Evolutionary conservation across 2,113 vertebrate species (phyloP).

Genomic region (Erinaceus europaeus): DNA sequence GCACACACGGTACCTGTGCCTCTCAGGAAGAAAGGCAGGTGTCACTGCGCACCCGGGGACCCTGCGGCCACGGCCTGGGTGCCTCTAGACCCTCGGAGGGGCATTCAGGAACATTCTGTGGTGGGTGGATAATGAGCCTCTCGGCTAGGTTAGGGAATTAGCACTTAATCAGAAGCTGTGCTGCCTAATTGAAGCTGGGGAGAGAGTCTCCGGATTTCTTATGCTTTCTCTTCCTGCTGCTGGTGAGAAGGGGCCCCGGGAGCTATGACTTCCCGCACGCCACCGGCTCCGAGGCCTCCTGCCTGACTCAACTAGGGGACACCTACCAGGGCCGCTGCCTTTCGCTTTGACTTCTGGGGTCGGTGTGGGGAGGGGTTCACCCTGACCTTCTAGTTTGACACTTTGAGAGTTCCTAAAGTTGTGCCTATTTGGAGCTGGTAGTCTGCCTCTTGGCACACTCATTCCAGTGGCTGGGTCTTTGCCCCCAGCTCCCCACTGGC

Average conservation of each 20-base stretch:
- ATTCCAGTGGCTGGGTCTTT: background rate
- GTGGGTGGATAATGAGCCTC: background rate
- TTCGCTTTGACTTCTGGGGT: background rate
- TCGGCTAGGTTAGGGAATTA: conserved; percentile 23
- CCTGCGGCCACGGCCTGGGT: background rate
- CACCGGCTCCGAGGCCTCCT: background rate
- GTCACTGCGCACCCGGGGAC: background rate
- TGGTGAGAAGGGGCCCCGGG: background rate
- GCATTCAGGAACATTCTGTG: background rate
- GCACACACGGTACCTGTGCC: background rate
- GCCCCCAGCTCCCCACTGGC: background rate
- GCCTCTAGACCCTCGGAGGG: background rate
- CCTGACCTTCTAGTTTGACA: background rate
- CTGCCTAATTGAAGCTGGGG: background rate
- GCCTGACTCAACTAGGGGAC: background rate
- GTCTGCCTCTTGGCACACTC: background rate
- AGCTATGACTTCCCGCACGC: background rate
- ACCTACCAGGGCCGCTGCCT: background rate
- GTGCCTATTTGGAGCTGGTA: background rate
- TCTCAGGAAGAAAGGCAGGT: conserved; percentile 31
- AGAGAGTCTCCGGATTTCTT: background rate
- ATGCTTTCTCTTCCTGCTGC: background rate
- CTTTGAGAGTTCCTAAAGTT: background rate
- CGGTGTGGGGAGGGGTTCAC: background rate
- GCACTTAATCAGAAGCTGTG: background rate